A percentile compares a stretch with the other conserved stretches of the same genome.
Evolutionary conservation across 2,888 invertebrate species (phyloP).

Genomic region (Xiphydria camelus): DNA sequence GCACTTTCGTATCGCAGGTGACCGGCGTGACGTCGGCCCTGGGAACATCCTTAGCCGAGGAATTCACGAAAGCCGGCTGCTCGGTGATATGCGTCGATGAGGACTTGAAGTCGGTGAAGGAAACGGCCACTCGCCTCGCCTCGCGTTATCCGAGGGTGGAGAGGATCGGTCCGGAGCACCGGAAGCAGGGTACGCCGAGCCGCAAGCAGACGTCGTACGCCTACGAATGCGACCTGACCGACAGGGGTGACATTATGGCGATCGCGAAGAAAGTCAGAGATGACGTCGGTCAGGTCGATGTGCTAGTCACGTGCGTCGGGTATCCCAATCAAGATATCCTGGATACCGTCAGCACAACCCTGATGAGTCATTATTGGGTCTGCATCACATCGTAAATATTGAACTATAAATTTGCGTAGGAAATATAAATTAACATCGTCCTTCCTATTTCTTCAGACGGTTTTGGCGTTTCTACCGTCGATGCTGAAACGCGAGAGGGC

Average conservation of each 20-base stretch:
- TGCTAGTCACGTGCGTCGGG: conserved; percentile 47
- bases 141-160: conserved; percentile 26
- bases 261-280: conserved; percentile 40
- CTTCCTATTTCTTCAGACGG: conserved; percentile 33
- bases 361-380: conserved; percentile 54
- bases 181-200: conserved; percentile 19
- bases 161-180: conserved; percentile 27
- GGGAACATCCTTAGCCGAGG: conserved; percentile 42
- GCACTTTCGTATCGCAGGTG: too few relatives aligned
- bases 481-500: conserved; percentile 41
- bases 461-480: conserved; percentile 48
- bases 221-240: conserved; percentile 41
- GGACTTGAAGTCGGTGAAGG: conserved; percentile 26
- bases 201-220: conserved; percentile 24
- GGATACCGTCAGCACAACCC: conserved; percentile 40
- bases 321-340: conserved; percentile 37
- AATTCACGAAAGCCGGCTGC: conserved; percentile 45
- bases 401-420: not conserved
- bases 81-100: conserved; percentile 45
- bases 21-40: conserved; percentile 43
- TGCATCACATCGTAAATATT: conserved; percentile 4
- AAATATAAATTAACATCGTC: conserved; percentile 3
- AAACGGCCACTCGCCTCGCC: conserved; percentile 25
- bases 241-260: conserved; percentile 37
- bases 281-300: conserved; percentile 44